These are phyloP conservation scores for Stigmatopora nigra DNA, from an alignment of 2,113 vertebrate genomes.

Conservation along the genomic window DNA sequence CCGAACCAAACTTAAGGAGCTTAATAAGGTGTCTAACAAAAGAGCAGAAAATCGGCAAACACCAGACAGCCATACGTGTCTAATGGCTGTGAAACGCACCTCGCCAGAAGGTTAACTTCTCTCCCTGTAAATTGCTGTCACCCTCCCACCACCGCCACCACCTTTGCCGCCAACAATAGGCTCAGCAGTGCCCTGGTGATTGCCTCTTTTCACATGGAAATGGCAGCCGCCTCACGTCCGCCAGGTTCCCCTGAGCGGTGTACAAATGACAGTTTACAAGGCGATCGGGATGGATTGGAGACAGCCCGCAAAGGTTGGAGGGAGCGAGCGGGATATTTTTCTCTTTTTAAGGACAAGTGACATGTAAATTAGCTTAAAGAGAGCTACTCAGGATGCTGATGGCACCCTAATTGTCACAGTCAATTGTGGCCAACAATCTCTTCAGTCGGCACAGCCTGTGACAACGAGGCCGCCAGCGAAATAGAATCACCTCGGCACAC, in stretches of 20 bases:
- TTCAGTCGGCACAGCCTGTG: conserved; percentile 90
- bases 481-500: conserved; percentile 57
- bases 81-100: conserved; percentile 38
- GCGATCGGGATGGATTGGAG: conserved; percentile 63
- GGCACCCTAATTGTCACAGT: conserved; percentile 99
- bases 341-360: conserved; percentile 88
- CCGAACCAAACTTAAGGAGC: background rate
- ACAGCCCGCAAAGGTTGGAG: conserved; percentile 27
- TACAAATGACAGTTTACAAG: conserved; percentile 99
- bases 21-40: conserved; percentile 2
- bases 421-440: conserved; percentile 99
- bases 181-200: conserved; percentile 95
- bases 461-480: conserved; percentile 93
- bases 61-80: conserved; percentile 17
- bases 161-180: conserved; percentile 81
- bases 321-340: conserved; percentile 34
- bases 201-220: conserved; percentile 99
- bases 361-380: conserved; percentile 99
- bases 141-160: background rate
- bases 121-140: conserved; percentile 81
- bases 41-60: conserved; percentile 33
- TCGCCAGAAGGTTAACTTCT: conserved; percentile 58
- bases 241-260: conserved; percentile 87
- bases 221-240: conserved; percentile 87
- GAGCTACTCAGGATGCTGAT: conserved; percentile 90